Base-by-base conservation (phyloP, 2,888 invertebrate species). In the Orthosia incerta region DNA sequence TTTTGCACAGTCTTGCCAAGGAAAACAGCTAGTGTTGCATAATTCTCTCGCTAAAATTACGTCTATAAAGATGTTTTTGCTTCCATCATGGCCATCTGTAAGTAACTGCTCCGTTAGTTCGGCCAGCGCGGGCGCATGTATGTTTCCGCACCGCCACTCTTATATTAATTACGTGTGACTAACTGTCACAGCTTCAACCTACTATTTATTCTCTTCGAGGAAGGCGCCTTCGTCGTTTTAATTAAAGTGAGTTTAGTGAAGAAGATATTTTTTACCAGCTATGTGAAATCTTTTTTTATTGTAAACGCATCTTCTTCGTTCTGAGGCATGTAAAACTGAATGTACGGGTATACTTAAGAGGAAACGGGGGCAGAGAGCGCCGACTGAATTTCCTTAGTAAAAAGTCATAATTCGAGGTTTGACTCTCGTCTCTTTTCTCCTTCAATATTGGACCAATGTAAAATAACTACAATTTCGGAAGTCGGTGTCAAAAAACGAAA, bases 111-210 rank as follows among this genome's bases (percentile, higher is more conserved):
- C 83, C 73, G 83, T 84, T 82, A 85, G 59, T 26, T 57, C 20
- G 20, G 59, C n/a, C 50, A 59, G 70, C 60, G 66, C 71, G n/a
- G 48, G 62, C 59, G 68, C 71, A 23, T 65, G 61, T 70, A 45
- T 56, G 67, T 83, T 85, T 78, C 85, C 85, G 75, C 83, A 72
- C 55, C 70, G 67, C 50, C 72, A 76, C 72, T 51, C 72, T 70
- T 59, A 67, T 69, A 73, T 78, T 67, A 71, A 71, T 75, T 73
- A 57, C 69, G 62, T 53, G 5, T 73, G 71, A 70, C 20, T 81
- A 76, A 76, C 73, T 70, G 63, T 74, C 71, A 53, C 15, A 48
- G 13, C 39, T 48, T n/a, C 26, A 16, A 26, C 13, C 12, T 23
- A 45, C 46, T n/a, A 45, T n/a, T 12, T 45, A 26, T 45, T 50